These are phyloP conservation scores for Oreochromis grahami DNA, from an alignment of 2,797 vertebrate species.

Conservation along the genomic window DNA sequence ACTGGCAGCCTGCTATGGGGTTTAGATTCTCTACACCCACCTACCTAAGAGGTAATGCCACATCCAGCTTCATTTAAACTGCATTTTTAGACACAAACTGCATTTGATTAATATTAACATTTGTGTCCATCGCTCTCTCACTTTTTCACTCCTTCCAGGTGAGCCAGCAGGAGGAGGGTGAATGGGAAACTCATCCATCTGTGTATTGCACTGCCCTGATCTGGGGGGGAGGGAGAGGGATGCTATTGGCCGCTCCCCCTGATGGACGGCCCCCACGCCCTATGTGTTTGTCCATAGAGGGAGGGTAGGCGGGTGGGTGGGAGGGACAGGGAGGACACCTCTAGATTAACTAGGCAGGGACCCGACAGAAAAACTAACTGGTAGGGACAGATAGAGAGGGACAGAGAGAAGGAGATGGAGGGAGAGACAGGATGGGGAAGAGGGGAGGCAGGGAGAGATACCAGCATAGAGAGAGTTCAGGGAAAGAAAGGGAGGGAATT, in stretches of 20 bases:
- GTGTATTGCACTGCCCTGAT: conserved; percentile 90
- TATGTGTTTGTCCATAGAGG: conserved; percentile 82
- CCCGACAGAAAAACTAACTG: conserved; percentile 73
- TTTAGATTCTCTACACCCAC: conserved; percentile 78
- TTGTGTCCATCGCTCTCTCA: not conserved
- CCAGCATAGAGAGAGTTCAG: conserved; percentile 40
- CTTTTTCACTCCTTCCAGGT: conserved; percentile 61
- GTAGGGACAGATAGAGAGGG: conserved; percentile 67
- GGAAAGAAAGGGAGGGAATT: conserved; percentile 48
- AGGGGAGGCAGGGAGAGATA: conserved; percentile 25
- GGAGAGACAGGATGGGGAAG: conserved; percentile 28
- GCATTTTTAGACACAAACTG: not conserved
- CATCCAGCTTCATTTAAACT: not conserved
- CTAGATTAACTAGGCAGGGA: conserved; percentile 83
- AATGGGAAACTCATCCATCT: conserved; percentile 86
- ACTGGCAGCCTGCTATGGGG: conserved; percentile 91
- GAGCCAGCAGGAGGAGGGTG: conserved; percentile 85
- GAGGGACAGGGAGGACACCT: conserved; percentile 77
- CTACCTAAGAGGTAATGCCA: conserved; percentile 68
- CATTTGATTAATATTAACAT: not conserved
- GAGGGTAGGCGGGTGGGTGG: conserved; percentile 78
- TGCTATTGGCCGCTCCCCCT: conserved; percentile 79
- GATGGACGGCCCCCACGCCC: conserved; percentile 83
- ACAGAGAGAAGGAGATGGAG: conserved; percentile 32
- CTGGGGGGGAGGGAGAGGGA: conserved; percentile 87